These are phyloP conservation scores for Rhynchonycteris naso DNA, from an alignment of 2,797 vertebrate genomes.

Conservation along the genomic window DNA sequence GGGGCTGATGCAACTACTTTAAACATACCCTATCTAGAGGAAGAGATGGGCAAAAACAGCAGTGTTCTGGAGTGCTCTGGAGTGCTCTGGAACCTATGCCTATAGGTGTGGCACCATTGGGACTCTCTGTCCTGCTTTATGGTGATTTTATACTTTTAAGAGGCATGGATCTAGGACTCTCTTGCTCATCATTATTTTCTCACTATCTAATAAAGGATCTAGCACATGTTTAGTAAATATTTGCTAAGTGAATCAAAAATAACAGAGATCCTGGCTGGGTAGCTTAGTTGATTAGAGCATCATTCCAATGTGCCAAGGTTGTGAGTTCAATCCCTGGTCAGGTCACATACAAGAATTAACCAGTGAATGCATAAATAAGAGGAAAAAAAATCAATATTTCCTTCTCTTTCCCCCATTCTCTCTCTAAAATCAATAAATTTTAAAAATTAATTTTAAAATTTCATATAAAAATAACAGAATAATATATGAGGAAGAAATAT, in stretches of 20 bases:
- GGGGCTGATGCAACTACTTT: background rate
- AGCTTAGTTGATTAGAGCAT: no score
- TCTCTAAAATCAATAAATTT: no score
- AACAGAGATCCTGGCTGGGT: background rate
- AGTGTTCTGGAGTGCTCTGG: no score
- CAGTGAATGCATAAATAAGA: no score
- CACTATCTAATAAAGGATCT: background rate
- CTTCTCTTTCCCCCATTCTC: no score
- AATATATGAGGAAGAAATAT: background rate
- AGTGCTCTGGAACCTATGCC: background rate
- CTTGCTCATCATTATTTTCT: background rate
- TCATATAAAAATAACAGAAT: background rate
- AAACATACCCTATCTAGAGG: background rate
- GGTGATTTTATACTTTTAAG: background rate
- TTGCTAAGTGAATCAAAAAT: slow-evolving; percentile 8
- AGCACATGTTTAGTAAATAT: background rate
- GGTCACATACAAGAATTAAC: no score
- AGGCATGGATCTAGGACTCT: background rate
- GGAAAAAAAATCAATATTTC: no score
- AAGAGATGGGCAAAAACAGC: background rate
- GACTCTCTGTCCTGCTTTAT: background rate
- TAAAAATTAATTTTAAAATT: no score
- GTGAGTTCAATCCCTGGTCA: no score
- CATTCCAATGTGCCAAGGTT: no score
- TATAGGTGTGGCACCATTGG: background rate